Evolutionary conservation across 2,888 invertebrate species (phyloP), one percentile per base, ranked within the genome.

Genomic region (Eristalis pertinax): DNA sequence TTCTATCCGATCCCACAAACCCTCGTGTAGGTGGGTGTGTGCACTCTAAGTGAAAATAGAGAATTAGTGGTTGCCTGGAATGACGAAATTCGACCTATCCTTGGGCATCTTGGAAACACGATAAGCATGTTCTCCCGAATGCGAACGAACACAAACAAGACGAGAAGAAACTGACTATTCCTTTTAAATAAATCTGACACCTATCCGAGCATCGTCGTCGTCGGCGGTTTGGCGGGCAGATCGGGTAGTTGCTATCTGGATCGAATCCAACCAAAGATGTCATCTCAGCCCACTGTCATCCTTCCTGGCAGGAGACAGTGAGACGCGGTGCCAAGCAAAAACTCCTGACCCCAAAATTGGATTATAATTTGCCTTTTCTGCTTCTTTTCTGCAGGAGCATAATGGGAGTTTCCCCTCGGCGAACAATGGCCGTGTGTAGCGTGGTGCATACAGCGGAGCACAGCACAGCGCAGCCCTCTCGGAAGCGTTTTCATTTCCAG

Each of bases 271-370:
- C 64, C 58, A 58, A 41, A 56, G 75, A 69, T 69, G 60, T 77
- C 64, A 60, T 29, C 68, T 82, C 69, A 62, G 22, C 58, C 58
- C 32, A 32, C 32, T 70, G 22, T 70, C 60, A 60, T 82, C 77
- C 68, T 82, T 24, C 63, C 58, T 32, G 19, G 8, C 43, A 35
- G 35, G 63, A 69, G 63, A 64, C 76, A 76, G 50, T 50, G 50
- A 50, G 50, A 2, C 50, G 50, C 58, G 38, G 62, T 74, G 50
- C 73, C 50, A 67, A 79, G 72, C 86, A 80, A 75, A 77, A 89
- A 87, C 84, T 88, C 84, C 89, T 89, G 89, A 89, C 88, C 89
- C 88, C 88, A 89, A 89, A 32, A 89, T 89, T 89, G 88, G 84
- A 88, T 89, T 89, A 89, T 88, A 88, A 89, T 89, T 89, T 89